Base-by-base conservation (phyloP, 2,113 vertebrate species). In the Ahaetulla prasina region DNA sequence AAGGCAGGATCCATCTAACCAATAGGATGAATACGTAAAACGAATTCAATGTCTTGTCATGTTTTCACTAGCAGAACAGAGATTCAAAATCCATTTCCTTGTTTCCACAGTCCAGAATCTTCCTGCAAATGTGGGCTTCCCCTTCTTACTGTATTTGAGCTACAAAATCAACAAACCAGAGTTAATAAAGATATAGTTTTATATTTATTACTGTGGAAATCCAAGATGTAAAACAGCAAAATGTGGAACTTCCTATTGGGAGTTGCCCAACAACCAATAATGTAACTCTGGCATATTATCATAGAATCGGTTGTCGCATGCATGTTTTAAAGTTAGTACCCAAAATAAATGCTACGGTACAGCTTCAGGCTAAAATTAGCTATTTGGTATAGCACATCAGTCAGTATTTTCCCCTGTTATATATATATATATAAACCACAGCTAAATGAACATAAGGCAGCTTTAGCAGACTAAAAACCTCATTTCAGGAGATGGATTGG, bases 141-240 rank as follows among this genome's bases (percentile, higher is more conserved):
- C 27, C 35, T 18, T 20, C 23, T 30, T 63, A n/a, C 16, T 43
- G 20, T 22, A 80, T 43, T 14, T 57, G 11, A 74, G 2, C 10
- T 20, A 22, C 89, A 50, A 57, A 57, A 57, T 57, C 23, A 54
- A 45, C 89, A 96, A 93, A 94, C 90, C 93, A 93, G 93, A 92
- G 92, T 86, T 92, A 93, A 96, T 95, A 96, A 96, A 93, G 93
- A 94, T 93, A 96, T 89, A 50, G 91, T 95, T 96, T 94, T 96
- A 93, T 95, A 94, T 54, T 96, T 84, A 91, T 92, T 96, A 95
- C 94, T 92, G 95, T 93, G 96, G 94, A 96, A 96, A 95, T 92
- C 95, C 95, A 55, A 92, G 91, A 96, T 95, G 95, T 92, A 94
- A 96, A 96, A 92, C 95, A 96, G 92, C 93, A 96, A 95, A 95